Evolutionary conservation across 1,140 invertebrate genomes (phyloP).

Genomic region (Zaprionus tsacasi): DNA sequence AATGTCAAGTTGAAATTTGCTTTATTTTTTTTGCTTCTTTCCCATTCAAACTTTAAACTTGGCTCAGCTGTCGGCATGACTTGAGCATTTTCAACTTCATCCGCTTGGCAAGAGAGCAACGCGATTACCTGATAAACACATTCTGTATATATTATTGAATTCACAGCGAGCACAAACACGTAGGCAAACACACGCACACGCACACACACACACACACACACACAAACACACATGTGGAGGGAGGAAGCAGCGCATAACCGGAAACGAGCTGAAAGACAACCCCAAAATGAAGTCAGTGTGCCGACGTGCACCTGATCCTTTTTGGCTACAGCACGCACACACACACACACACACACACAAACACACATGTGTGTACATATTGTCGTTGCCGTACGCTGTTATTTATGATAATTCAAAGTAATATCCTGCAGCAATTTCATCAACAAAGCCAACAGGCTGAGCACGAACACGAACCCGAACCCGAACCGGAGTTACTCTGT

Average conservation of each 20-base stretch:
- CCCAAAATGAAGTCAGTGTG: constrained; percentile 17
- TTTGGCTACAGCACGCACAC: constrained; percentile 31
- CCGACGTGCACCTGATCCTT: constrained; percentile 62
- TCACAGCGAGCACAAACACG: constrained; percentile 13
- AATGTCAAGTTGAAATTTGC: neutral
- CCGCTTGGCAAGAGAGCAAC: constrained; percentile 14
- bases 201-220: neutral
- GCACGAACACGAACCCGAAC: constrained; percentile 4
- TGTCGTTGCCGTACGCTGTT: constrained; percentile 58
- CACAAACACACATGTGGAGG: neutral
- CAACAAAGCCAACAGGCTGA: constrained; percentile 57
- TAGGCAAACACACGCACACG: constrained; percentile 14
- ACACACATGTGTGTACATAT: constrained; percentile 6
- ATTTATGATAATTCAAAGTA: constrained; percentile 83
- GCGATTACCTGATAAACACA: constrained; percentile 62
- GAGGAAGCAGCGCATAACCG: constrained; percentile 23
- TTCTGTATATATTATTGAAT: constrained; percentile 58
- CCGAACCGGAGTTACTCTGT: neutral
- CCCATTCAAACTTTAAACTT: constrained; percentile 15
- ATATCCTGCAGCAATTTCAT: constrained; percentile 81
- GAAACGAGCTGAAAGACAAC: constrained; percentile 17
- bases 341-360: constrained; percentile 24
- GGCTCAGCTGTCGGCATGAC: constrained; percentile 5
- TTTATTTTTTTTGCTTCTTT: neutral
- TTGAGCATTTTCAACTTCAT: constrained; percentile 26